Percentiles rank a stretch among this genome's conserved stretches.
Evolutionary conservation across 1,140 invertebrate genomes (phyloP).

Genomic region (Colletes gigas): DNA sequence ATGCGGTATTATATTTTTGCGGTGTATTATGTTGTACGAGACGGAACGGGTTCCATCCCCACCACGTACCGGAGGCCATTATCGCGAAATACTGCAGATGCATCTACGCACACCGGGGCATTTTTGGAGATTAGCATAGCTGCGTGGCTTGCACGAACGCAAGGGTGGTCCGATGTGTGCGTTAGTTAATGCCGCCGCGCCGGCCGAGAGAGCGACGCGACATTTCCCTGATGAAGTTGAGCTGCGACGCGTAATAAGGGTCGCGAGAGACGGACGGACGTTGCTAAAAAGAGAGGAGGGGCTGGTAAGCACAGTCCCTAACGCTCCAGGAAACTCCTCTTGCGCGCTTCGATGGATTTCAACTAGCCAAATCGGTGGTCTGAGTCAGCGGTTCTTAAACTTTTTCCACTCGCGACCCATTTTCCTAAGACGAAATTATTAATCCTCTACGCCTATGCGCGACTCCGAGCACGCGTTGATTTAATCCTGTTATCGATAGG

Average conservation of each 20-base stretch:
- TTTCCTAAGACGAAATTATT: too few relatives aligned
- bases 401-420: too few relatives aligned
- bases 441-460: too few relatives aligned
- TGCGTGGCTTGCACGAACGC: conserved; percentile 35
- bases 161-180: conserved; percentile 21
- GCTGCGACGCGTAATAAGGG: conserved; percentile 80
- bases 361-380: not conserved
- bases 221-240: conserved; percentile 79
- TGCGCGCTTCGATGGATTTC: not conserved
- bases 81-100: conserved; percentile 66
- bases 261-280: conserved; percentile 66
- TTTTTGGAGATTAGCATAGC: conserved; percentile 66
- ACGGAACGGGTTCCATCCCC: conserved; percentile 33
- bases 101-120: conserved; percentile 52
- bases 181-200: conserved; percentile 73
- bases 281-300: conserved; percentile 50
- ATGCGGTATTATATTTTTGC: conserved; percentile 44
- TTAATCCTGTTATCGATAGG: too few relatives aligned
- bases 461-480: too few relatives aligned
- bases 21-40: conserved; percentile 48
- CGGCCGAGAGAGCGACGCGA: conserved; percentile 68
- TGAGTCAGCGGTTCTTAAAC: too few relatives aligned
- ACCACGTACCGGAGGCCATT: conserved; percentile 42
- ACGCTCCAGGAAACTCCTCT: not conserved
- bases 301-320: conserved; percentile 17